These are phyloP conservation scores for Lutra lutra DNA, from an alignment of 2,797 vertebrate species.

Conservation along the genomic window DNA sequence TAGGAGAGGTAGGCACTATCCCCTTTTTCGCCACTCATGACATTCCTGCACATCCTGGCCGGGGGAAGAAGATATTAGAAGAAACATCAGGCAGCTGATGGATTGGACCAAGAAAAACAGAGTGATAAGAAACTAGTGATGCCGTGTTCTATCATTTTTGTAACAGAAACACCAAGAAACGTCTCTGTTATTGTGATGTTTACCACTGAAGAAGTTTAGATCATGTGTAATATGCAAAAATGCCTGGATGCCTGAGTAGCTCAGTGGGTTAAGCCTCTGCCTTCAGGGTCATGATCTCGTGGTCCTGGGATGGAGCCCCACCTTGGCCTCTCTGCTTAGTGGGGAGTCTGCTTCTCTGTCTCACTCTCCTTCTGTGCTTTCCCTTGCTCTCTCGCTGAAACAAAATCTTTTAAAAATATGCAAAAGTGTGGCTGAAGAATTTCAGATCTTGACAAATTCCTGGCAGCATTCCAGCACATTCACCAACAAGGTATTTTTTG, in stretches of 20 bases:
- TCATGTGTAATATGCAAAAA: conserved; percentile 93
- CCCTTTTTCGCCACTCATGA: not conserved
- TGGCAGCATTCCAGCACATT: conserved; percentile 93
- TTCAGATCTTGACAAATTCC: conserved; percentile 93
- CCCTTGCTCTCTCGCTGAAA: too few relatives aligned
- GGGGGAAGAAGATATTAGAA: conserved; percentile 89
- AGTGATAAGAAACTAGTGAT: conserved; percentile 91
- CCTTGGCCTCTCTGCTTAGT: not conserved
- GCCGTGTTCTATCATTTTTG: conserved; percentile 92
- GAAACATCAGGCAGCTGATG: conserved; percentile 94
- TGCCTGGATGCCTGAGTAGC: conserved; percentile 78
- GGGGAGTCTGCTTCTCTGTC: not conserved
- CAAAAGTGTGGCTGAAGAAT: conserved; percentile 88
- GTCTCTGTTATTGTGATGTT: conserved; percentile 92
- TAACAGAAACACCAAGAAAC: conserved; percentile 93
- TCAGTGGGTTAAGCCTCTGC: not conserved
- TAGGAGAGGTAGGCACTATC: not conserved
- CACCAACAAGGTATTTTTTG: conserved; percentile 94
- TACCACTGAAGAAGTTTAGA: conserved; percentile 92
- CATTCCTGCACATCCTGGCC: not conserved
- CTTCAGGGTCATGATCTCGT: not conserved
- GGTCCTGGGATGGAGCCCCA: not conserved
- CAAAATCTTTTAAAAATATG: not conserved
- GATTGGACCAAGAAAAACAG: conserved; percentile 93
- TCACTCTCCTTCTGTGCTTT: not conserved